Evolutionary conservation across 2,113 vertebrate genomes (phyloP).

Genomic region (Athene cunicularia): DNA sequence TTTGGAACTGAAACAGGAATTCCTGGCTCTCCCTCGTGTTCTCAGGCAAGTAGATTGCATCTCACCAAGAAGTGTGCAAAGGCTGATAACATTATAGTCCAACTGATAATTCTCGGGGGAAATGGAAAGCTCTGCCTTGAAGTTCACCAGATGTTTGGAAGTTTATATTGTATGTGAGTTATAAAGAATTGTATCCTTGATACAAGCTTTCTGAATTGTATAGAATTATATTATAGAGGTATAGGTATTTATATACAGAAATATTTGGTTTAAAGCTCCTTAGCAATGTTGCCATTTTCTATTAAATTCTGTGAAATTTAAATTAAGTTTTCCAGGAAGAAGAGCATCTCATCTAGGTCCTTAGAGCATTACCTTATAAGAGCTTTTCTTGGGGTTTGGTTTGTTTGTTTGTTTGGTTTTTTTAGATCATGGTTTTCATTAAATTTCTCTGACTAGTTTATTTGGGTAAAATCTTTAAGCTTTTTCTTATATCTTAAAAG

Average conservation of each 20-base stretch:
- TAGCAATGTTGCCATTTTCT: neutral
- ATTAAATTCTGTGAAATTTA: neutral
- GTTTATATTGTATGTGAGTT: slow-evolving; percentile 4
- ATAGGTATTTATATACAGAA: neutral
- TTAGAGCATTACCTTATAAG: neutral
- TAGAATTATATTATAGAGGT: neutral
- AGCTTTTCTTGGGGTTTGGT: neutral
- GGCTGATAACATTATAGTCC: slow-evolving; percentile 55
- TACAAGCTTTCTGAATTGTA: neutral
- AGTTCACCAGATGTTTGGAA: slow-evolving; percentile 60
- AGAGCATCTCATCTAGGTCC: neutral
- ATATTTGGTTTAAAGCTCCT: neutral
- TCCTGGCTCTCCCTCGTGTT: slow-evolving; percentile 37
- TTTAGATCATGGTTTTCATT: neutral
- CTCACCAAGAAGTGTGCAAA: slow-evolving; percentile 19
- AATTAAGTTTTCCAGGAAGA: neutral
- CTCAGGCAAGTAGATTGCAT: slow-evolving; percentile 39
- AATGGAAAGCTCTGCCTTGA: slow-evolving; percentile 14
- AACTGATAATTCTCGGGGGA: slow-evolving; percentile 35
- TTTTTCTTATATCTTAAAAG: neutral
- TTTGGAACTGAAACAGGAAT: slow-evolving; percentile 51
- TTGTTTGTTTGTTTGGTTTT: too few relatives aligned
- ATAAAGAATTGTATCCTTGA: neutral
- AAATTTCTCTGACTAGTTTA: neutral
- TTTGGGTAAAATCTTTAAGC: neutral